Conservation (phyloP, 2,113 vertebrate species). For the Ginglymostoma cirratum region DNA sequence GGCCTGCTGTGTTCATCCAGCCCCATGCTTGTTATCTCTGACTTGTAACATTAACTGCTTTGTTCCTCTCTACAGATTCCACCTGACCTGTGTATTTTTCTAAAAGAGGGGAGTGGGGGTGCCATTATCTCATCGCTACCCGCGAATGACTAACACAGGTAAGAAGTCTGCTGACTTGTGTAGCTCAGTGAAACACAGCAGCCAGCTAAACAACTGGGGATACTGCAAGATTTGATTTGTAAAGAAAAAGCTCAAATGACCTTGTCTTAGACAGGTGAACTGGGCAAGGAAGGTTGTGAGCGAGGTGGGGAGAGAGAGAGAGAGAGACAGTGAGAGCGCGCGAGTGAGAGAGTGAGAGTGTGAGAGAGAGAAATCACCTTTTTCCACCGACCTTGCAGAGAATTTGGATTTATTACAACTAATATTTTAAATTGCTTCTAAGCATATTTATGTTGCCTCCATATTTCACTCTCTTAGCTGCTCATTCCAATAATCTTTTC, state of each 20-base stretch:
- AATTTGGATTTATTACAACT: not conserved
- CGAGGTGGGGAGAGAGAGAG: no score
- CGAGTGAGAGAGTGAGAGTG: no score
- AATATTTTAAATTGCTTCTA: slow-evolving; percentile 5
- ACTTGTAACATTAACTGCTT: no score
- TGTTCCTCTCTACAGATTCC: not conserved
- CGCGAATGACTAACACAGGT: not conserved
- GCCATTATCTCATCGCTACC: not conserved
- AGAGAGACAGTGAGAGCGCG: no score
- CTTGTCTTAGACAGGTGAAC: not conserved
- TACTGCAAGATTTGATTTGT: not conserved
- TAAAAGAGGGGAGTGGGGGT: not conserved
- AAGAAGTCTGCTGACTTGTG: not conserved
- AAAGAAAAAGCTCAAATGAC: not conserved
- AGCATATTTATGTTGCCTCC: not conserved
- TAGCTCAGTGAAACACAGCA: not conserved
- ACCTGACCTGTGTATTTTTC: not conserved
- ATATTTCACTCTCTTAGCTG: not conserved
- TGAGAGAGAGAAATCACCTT: not conserved
- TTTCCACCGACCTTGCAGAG: not conserved
- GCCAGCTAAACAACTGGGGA: not conserved
- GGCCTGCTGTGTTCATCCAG: no score
- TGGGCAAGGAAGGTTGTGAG: not conserved
- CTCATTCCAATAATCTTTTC: slow-evolving; percentile 9
- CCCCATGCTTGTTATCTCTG: no score